Percentiles rank a stretch among this genome's conserved stretches.
These are phyloP conservation scores for Holothuria scabra DNA, from an alignment of 53 echinoderm and acorn worm genomes.

Conservation along the genomic window DNA sequence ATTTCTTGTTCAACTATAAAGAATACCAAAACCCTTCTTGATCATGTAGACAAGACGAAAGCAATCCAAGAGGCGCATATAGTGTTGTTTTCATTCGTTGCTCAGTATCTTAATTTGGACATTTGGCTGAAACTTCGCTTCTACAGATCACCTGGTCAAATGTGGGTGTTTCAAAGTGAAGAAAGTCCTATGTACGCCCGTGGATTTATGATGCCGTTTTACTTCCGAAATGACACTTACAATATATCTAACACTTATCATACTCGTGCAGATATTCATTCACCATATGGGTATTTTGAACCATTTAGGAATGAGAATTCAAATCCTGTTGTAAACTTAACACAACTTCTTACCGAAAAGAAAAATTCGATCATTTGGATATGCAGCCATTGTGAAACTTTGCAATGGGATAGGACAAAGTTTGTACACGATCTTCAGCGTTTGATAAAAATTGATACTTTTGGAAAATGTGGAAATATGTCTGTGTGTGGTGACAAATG, in stretches of 20 bases:
- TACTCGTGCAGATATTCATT: slow-evolving; percentile 1
- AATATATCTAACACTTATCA: slow-evolving; percentile 35
- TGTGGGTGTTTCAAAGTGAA: slow-evolving; percentile 39
- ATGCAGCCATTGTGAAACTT: slow-evolving; percentile 37
- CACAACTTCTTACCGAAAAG: background rate
- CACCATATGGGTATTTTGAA: slow-evolving; percentile 26
- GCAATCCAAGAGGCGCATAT: slow-evolving; percentile 16
- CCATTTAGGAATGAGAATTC: slow-evolving; percentile 17
- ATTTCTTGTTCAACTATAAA: background rate
- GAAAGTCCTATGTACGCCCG: slow-evolving; percentile 23
- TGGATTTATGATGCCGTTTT: slow-evolving; percentile 4
- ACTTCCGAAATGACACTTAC: slow-evolving; percentile 25
- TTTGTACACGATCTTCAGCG: slow-evolving; percentile 25
- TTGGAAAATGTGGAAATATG: slow-evolving; percentile 18
- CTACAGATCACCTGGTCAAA: slow-evolving; percentile 21
- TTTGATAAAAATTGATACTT: background rate
- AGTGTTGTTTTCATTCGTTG: slow-evolving; percentile 33
- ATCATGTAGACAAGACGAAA: background rate
- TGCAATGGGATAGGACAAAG: slow-evolving; percentile 33
- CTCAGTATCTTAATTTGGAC: slow-evolving; percentile 17
- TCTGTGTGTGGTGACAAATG: background rate
- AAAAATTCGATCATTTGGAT: slow-evolving; percentile 28
- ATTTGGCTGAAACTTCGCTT: slow-evolving; percentile 8
- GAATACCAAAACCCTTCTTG: background rate
- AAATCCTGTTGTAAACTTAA: background rate